phyloP scores from a whole-genome alignment of 2,797 vertebrate species.

The Rhabdomys pumilio region DNA sequence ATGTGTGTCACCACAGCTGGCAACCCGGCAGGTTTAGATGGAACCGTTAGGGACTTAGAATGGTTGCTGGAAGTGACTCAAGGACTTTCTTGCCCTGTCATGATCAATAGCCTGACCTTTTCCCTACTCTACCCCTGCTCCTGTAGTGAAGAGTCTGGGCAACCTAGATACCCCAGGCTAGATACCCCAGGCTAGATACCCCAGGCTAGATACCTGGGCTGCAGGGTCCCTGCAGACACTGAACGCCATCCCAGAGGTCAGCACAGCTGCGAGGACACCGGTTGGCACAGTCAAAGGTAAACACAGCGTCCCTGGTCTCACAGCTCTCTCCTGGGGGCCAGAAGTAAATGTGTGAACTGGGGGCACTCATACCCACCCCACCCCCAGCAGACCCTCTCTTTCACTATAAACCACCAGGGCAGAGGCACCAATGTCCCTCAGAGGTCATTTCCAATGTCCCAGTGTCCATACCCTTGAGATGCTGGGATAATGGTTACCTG shows the following conservation, averaged over 20 bases:
- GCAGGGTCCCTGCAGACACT: slow-evolving; percentile 95
- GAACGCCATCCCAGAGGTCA: slow-evolving; percentile 94
- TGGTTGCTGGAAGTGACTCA: neutral
- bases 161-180: slow-evolving; percentile 86
- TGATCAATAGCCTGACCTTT: neutral
- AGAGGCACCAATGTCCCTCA: neutral
- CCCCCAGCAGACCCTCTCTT: neutral
- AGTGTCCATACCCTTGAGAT: neutral
- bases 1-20: neutral
- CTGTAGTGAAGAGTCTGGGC: neutral
- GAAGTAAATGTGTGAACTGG: neutral
- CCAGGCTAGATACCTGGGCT: slow-evolving; percentile 89
- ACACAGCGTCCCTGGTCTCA: slow-evolving; percentile 90
- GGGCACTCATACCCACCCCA: neutral
- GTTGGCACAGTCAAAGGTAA: slow-evolving; percentile 91
- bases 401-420: fast-evolving
- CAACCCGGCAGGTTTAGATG: neutral
- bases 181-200: neutral
- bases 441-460: neutral
- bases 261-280: slow-evolving; percentile 94
- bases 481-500: slow-evolving; percentile 89
- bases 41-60: neutral
- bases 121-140: fast-evolving
- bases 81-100: neutral
- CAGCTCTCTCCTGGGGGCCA: slow-evolving; percentile 91